Conservation (phyloP, 2,113 vertebrate genomes). For the Xyliphius kryptos region DNA sequence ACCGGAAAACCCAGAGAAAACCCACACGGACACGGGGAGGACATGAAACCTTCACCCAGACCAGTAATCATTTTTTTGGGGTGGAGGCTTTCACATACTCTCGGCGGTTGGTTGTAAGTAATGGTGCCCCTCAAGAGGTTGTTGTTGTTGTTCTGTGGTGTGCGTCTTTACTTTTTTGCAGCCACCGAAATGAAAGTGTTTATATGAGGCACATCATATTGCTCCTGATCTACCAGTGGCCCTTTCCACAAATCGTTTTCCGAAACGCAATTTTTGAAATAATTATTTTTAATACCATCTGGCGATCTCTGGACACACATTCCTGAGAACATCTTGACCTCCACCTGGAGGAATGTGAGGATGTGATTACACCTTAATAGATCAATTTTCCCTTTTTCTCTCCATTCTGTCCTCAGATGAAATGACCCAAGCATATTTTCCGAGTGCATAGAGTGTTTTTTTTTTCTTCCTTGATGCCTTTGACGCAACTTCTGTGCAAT, state of each 20-base stretch:
- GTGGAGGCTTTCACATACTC: too few species aligned
- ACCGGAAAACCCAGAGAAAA: too few species aligned
- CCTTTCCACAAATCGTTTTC: not conserved
- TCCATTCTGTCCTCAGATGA: not conserved
- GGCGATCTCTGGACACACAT: conserved; percentile 3
- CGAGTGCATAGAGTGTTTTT: not conserved
- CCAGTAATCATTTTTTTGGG: too few species aligned
- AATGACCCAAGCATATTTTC: not conserved
- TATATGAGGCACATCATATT: not conserved
- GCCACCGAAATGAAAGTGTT: not conserved
- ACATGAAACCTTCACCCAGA: too few species aligned
- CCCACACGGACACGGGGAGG: too few species aligned
- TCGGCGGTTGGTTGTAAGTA: too few species aligned
- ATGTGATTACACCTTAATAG: conserved; percentile 8
- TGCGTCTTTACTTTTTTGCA: not conserved
- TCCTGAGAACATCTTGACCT: conserved; percentile 8
- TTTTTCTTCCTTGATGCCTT: not conserved
- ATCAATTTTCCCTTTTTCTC: conserved; percentile 3
- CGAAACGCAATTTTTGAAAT: conserved; percentile 10
- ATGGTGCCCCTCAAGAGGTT: not conserved
- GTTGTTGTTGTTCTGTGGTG: not conserved
- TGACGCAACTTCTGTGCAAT: not conserved
- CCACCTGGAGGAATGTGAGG: not conserved
- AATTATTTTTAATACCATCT: conserved; percentile 5
- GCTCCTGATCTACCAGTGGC: not conserved